phyloP scores from a whole-genome alignment of 2,113 vertebrate genomes.

The Heterotilapia buettikoferi region DNA sequence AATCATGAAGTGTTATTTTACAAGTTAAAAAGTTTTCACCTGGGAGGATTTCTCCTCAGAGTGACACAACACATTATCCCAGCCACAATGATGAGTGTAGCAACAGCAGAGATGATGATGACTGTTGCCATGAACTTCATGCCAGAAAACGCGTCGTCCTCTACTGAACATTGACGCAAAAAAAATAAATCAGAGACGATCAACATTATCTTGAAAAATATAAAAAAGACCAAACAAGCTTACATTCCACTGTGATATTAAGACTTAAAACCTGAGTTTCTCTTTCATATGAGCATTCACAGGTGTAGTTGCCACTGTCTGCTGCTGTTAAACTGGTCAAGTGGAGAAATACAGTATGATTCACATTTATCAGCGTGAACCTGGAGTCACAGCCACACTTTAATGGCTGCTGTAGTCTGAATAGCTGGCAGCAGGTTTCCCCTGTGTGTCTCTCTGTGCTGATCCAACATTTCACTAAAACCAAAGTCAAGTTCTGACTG shows the following conservation, averaged over 20 bases:
- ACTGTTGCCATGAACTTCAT: neutral
- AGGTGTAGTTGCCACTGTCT: neutral
- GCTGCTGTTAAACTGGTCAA: neutral
- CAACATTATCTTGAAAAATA: neutral
- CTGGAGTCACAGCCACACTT: neutral
- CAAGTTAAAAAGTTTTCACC: neutral
- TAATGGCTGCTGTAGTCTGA: neutral
- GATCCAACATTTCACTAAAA: neutral
- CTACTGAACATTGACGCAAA: neutral
- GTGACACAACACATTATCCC: neutral
- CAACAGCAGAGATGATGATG: neutral
- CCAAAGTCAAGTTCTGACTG: neutral
- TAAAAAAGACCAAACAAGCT: neutral
- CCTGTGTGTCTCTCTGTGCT: neutral
- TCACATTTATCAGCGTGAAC: neutral
- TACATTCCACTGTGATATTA: neutral
- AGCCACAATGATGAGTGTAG: neutral
- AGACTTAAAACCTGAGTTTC: neutral
- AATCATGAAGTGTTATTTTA: rapidly evolving
- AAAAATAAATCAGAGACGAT: neutral
- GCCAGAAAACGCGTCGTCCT: neutral
- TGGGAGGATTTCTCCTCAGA: rapidly evolving
- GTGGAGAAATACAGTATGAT: neutral
- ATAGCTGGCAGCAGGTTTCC: neutral
- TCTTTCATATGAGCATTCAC: neutral